These are phyloP conservation scores for Apteryx owenii DNA, from an alignment of 2,113 vertebrate genomes.

Conservation along the genomic window DNA sequence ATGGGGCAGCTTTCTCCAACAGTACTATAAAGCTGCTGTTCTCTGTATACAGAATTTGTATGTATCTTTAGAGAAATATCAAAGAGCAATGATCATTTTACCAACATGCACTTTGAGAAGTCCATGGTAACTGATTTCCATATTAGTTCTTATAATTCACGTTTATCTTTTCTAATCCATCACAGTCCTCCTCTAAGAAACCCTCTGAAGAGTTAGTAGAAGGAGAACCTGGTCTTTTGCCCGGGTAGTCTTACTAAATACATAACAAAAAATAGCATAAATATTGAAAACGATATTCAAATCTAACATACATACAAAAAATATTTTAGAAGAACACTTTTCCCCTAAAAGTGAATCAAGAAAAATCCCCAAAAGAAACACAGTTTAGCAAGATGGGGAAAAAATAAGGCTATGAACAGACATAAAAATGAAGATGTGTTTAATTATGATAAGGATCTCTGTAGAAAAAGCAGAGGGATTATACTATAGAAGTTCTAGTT, in stretches of 20 bases:
- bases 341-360: background rate
- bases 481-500: background rate
- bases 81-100: background rate
- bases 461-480: background rate
- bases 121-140: background rate
- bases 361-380: background rate
- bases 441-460: background rate
- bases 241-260: background rate
- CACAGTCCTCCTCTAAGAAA: background rate
- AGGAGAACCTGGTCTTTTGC: background rate
- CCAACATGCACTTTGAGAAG: slow-evolving; percentile 1
- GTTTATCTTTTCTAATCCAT: background rate
- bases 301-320: background rate
- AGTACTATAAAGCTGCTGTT: background rate
- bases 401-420: background rate
- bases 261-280: background rate
- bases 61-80: background rate
- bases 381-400: background rate
- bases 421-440: background rate
- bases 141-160: background rate
- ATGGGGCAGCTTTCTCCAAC: background rate
- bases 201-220: background rate
- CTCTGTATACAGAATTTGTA: background rate
- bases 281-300: background rate
- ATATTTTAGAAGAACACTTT: background rate